These are phyloP conservation scores for Drosophila seclusa DNA, from an alignment of 2,888 invertebrate genomes.

Conservation along the genomic window DNA sequence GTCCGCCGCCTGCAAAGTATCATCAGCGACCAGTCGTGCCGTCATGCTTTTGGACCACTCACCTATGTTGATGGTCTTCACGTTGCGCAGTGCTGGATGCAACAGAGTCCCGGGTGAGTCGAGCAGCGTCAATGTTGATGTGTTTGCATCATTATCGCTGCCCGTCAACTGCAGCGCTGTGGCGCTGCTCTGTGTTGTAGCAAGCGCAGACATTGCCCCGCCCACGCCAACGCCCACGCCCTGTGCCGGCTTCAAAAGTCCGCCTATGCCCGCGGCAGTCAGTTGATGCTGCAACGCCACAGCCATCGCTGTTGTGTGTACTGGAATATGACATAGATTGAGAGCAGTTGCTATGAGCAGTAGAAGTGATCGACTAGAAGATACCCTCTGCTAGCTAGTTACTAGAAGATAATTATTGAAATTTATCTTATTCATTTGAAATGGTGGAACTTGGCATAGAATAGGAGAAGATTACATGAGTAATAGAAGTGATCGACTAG, in stretches of 20 bases:
- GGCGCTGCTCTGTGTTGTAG: constrained; percentile 71
- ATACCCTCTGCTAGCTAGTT: background rate
- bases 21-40: background rate
- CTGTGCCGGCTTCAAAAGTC: constrained; percentile 83
- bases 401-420: background rate
- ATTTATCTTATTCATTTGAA: background rate
- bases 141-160: constrained; percentile 80
- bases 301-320: constrained; percentile 84
- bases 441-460: background rate
- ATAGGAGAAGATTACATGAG: background rate
- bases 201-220: constrained; percentile 76
- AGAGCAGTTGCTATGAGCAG: background rate
- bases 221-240: constrained; percentile 82
- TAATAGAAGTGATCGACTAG: background rate
- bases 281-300: constrained; percentile 84
- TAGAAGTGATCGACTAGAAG: background rate
- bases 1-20: constrained; percentile 85
- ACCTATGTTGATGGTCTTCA: constrained; percentile 87
- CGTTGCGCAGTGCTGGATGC: constrained; percentile 89
- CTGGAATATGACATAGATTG: constrained; percentile 49
- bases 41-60: constrained; percentile 32
- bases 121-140: constrained; percentile 83
- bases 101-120: constrained; percentile 85
- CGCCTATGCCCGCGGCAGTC: constrained; percentile 82
- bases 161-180: constrained; percentile 71